Evolutionary conservation across 1,140 invertebrate genomes (phyloP).

Genomic region (Rhysida immarginata): DNA sequence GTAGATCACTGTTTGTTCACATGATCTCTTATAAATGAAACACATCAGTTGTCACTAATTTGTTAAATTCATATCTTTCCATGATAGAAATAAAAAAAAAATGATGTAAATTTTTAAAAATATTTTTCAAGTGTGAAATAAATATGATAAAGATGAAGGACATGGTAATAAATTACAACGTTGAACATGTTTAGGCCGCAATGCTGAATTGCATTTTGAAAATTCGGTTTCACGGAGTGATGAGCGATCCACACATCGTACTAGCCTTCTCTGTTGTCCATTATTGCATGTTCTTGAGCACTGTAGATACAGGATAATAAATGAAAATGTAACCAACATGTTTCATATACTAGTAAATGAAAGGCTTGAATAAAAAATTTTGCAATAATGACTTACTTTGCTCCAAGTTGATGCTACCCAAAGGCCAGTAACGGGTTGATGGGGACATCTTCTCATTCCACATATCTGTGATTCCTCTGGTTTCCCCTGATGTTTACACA

Average conservation of each 20-base stretch:
- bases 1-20: too few species aligned
- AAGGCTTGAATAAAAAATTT: too few species aligned
- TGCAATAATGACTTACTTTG: background rate
- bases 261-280: slow-evolving; percentile 26
- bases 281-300: slow-evolving; percentile 29
- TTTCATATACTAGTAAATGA: too few species aligned
- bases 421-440: background rate
- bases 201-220: background rate
- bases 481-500: slow-evolving; percentile 5
- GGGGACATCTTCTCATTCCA: background rate
- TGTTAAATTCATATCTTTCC: too few species aligned
- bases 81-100: too few species aligned
- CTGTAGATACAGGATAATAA: background rate
- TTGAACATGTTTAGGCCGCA: background rate
- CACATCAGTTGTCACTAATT: too few species aligned
- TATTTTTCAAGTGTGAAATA: too few species aligned
- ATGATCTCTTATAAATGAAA: too few species aligned
- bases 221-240: background rate
- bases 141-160: too few species aligned
- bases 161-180: background rate
- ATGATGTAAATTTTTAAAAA: too few species aligned
- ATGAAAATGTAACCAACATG: background rate
- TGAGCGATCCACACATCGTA: slow-evolving; percentile 27
- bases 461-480: background rate
- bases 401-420: slow-evolving; percentile 3